Percentiles rank a stretch among this genome's conserved stretches.
Evolutionary conservation across 64 coral and sea anemone genomes (phyloP).

Genomic region (Porites lutea): DNA sequence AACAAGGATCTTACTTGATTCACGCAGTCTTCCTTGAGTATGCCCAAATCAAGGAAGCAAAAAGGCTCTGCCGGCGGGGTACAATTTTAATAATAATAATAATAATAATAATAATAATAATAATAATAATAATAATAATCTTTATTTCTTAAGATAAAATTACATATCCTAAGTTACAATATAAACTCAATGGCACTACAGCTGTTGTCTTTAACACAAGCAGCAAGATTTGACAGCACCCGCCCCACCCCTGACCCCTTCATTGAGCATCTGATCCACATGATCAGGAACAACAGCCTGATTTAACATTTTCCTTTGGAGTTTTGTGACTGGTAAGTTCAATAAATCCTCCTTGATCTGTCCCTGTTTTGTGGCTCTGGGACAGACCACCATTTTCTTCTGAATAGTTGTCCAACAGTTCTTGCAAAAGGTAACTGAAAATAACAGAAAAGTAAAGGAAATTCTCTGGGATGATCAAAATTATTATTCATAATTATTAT

Average conservation of each 20-base stretch:
- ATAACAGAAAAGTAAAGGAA: background rate
- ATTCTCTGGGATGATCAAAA: background rate
- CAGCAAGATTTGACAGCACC: too few relatives aligned
- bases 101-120: too few relatives aligned
- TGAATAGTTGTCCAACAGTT: constrained; percentile 58
- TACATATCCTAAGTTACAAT: too few relatives aligned
- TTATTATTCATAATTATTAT: background rate
- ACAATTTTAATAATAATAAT: too few relatives aligned
- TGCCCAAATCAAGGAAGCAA: too few relatives aligned
- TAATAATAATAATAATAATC: too few relatives aligned
- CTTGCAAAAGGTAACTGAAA: constrained; percentile 60
- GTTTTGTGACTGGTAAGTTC: constrained; percentile 40
- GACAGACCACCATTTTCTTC: constrained; percentile 4
- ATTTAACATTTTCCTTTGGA: constrained; percentile 39
- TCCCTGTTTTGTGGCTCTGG: background rate
- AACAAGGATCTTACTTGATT: too few relatives aligned
- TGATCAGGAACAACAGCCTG: constrained; percentile 5
- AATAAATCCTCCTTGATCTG: constrained; percentile 62
- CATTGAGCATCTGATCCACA: background rate
- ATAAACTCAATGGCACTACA: too few relatives aligned
- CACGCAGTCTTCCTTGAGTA: too few relatives aligned
- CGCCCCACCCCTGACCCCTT: background rate
- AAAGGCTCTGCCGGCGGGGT: too few relatives aligned
- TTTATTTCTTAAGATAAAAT: too few relatives aligned
- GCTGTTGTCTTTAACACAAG: too few relatives aligned